Evolutionary conservation across 1,140 invertebrate species (phyloP), one percentile per base, ranked within the genome.

Genomic region (Drosophila navojoa): DNA sequence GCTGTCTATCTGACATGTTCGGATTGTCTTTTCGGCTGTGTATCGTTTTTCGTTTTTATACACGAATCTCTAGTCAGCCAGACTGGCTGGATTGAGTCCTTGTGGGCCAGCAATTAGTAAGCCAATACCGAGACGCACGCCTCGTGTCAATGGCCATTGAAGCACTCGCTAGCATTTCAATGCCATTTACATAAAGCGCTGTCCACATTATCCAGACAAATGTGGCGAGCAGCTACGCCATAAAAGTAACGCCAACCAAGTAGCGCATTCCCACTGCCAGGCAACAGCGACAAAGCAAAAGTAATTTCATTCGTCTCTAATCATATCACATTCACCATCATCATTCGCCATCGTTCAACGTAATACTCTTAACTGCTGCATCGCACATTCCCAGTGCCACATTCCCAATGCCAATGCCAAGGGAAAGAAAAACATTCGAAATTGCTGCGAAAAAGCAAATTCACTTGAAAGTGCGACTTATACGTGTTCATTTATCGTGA

Each of bases 21-120:
- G 35, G 35, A 22, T 22, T 38, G 27, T 38, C 2, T 22, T 22
- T 38, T 38, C 11, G 11, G 35, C 11, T 38, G 11, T 19, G 40
- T 5, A 10, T 27, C 22, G 22, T n/a, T n/a, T 38, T 45, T 49
- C 10, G 6, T 32, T 32, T 64, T 32, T 47, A 57, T 50, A 57
- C 25, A 11, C 60, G 64, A 52, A 42, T 52, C 38, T 52, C 38
- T 29, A 29, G 27, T 29, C 32, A 44, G 35, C 35, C 57, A 29
- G 55, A 13, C 25, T 16, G 22, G 19, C 54, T n/a, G 29, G 25
- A 9, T n/a, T 29, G 54, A 16, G 32, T 57, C 47, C 35, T 35
- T 13, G 25, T 25, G 50, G 29, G 58, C 67, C 29, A 71, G 71
- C 81, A 89, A 87, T 87, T 87, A 87, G 81, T 86, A 87, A 86